Conservation (phyloP, 2,113 vertebrate genomes). For the Ammodytes marinus region DNA sequence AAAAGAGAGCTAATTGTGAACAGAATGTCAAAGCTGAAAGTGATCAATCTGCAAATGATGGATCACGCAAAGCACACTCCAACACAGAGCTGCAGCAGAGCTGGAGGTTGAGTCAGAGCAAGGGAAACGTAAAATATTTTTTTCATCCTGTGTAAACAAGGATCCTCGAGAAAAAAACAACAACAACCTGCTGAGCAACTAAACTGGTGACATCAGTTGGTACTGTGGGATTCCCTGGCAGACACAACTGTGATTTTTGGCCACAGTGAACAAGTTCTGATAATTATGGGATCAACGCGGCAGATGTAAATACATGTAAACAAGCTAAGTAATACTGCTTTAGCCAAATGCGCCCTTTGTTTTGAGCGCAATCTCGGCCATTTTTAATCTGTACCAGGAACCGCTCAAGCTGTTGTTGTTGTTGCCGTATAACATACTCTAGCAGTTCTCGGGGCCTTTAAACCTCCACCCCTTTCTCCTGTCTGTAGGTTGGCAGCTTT, state of each 20-base stretch:
- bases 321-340: constrained; percentile 55
- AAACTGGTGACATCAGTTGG: constrained; percentile 56
- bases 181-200: constrained; percentile 34
- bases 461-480: constrained; percentile 70
- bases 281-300: constrained; percentile 48
- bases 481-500: constrained; percentile 62
- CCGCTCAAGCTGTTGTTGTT: constrained; percentile 78
- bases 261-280: constrained; percentile 43
- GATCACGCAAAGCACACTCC: neutral
- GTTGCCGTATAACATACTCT: constrained; percentile 53
- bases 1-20: constrained; percentile 54
- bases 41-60: constrained; percentile 48
- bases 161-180: constrained; percentile 28
- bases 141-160: constrained; percentile 29
- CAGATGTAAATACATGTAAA: constrained; percentile 70
- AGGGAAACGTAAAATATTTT: constrained; percentile 18
- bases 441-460: constrained; percentile 69
- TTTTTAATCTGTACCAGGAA: constrained; percentile 73
- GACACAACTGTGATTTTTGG: constrained; percentile 51
- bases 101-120: constrained; percentile 22
- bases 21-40: constrained; percentile 57
- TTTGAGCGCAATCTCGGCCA: constrained; percentile 53
- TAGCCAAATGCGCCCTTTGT: constrained; percentile 67
- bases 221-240: constrained; percentile 41
- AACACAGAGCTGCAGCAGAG: constrained; percentile 28